Evolutionary conservation across 2,113 vertebrate genomes (phyloP).

Genomic region (Platysteira castanea): DNA sequence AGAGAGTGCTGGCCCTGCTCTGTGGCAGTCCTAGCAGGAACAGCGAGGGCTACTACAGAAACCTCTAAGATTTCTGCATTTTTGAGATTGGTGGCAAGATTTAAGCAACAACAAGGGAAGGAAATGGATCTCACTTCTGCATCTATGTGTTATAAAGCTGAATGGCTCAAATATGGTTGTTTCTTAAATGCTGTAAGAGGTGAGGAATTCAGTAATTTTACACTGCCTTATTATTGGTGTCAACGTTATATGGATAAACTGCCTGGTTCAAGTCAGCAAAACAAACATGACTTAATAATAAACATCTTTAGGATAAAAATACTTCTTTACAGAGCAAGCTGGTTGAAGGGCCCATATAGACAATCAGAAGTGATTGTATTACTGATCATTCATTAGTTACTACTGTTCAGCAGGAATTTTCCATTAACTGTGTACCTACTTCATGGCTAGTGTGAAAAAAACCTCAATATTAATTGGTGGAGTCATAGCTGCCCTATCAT

Average conservation of each 20-base stretch:
- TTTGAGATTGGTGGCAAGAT: neutral
- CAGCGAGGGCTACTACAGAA: neutral
- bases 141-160: neutral
- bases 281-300: neutral
- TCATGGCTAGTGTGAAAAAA: neutral
- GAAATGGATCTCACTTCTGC: neutral
- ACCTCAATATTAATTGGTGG: rapidly evolving
- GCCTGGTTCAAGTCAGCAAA: neutral
- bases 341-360: neutral
- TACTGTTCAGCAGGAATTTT: neutral
- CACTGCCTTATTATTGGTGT: neutral
- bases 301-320: neutral
- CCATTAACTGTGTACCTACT: neutral
- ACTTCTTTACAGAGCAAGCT: neutral
- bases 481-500: neutral
- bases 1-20: neutral
- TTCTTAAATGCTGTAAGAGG: neutral
- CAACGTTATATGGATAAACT: neutral
- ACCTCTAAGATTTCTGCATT: neutral
- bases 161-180: neutral
- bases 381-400: neutral
- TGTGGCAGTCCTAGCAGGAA: neutral
- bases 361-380: neutral
- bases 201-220: neutral
- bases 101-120: neutral